phyloP scores from a whole-genome alignment of 2,888 invertebrate species.

The Phyllotreta cruciferae region DNA sequence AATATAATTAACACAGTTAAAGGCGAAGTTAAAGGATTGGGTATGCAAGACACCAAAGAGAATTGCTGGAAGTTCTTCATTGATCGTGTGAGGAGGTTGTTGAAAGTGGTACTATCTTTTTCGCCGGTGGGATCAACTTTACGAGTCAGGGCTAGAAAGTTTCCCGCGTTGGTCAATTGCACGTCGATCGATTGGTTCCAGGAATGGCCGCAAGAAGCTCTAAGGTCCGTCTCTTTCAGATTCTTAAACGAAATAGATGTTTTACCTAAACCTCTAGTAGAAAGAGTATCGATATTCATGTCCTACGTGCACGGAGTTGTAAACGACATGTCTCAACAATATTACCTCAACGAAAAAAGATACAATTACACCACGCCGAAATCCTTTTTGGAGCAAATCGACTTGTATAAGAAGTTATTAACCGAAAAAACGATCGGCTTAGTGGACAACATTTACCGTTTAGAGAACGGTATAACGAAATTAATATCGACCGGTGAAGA shows the following conservation, averaged over 20 bases:
- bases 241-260: slow-evolving; percentile 81
- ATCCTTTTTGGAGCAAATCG: slow-evolving; percentile 91
- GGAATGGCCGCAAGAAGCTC: slow-evolving; percentile 92
- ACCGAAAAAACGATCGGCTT: slow-evolving; percentile 73
- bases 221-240: slow-evolving; percentile 84
- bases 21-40: slow-evolving; percentile 81
- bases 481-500: slow-evolving; percentile 85
- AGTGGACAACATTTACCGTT: slow-evolving; percentile 75
- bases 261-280: slow-evolving; percentile 69
- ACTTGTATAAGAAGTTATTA: slow-evolving; percentile 77
- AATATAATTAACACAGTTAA: slow-evolving; percentile 80
- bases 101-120: slow-evolving; percentile 86
- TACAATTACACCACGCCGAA: slow-evolving; percentile 98
- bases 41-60: slow-evolving; percentile 84
- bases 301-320: slow-evolving; percentile 89
- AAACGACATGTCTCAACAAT: slow-evolving; percentile 81
- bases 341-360: slow-evolving; percentile 83
- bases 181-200: slow-evolving; percentile 97
- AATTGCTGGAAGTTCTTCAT: slow-evolving; percentile 97
- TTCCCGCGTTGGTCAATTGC: slow-evolving; percentile 92
- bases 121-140: slow-evolving; percentile 93
- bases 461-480: slow-evolving; percentile 90
- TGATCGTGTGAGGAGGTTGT: slow-evolving; percentile 80
- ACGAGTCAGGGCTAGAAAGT: slow-evolving; percentile 85
- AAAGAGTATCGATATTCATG: slow-evolving; percentile 84